A percentile compares a stretch with the other conserved stretches of the same genome.
phyloP scores from a whole-genome alignment of 92 coral and sea anemone species.

The Paramuricea clavata region DNA sequence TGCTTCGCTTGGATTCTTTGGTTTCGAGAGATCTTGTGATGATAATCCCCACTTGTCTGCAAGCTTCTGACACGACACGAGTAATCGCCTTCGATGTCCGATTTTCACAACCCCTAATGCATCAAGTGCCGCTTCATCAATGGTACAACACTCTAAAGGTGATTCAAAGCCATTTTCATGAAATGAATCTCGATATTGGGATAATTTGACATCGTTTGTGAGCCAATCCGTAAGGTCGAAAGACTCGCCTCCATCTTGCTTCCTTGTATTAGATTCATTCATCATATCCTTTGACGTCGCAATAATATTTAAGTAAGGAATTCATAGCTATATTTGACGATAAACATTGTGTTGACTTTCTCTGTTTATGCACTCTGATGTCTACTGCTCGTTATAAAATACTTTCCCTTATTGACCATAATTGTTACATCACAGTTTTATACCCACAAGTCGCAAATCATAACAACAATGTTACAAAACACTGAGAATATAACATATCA shows the following conservation, averaged over 20 bases:
- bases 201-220: conserved; percentile 83
- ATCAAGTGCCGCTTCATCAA: conserved; percentile 80
- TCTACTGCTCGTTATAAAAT: not conserved
- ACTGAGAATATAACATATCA: too few relatives aligned
- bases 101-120: conserved; percentile 75
- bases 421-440: not conserved
- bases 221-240: conserved; percentile 84
- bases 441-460: too few relatives aligned
- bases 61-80: conserved; percentile 72
- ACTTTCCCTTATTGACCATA: not conserved
- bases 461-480: too few relatives aligned
- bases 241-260: conserved; percentile 21
- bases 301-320: conserved; percentile 13
- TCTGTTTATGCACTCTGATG: not conserved
- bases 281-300: conserved; percentile 6
- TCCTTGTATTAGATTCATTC: conserved; percentile 17
- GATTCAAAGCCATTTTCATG: conserved; percentile 79
- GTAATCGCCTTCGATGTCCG: conserved; percentile 87
- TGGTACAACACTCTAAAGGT: conserved; percentile 68
- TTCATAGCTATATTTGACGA: conserved; percentile 10
- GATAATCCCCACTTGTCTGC: conserved; percentile 62
- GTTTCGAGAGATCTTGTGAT: conserved; percentile 23
- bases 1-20: conserved; percentile 14
- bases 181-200: conserved; percentile 88
- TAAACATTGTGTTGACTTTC: not conserved